Evolutionary conservation across 2,113 vertebrate species (phyloP).

Genomic region (Dinomys branickii): DNA sequence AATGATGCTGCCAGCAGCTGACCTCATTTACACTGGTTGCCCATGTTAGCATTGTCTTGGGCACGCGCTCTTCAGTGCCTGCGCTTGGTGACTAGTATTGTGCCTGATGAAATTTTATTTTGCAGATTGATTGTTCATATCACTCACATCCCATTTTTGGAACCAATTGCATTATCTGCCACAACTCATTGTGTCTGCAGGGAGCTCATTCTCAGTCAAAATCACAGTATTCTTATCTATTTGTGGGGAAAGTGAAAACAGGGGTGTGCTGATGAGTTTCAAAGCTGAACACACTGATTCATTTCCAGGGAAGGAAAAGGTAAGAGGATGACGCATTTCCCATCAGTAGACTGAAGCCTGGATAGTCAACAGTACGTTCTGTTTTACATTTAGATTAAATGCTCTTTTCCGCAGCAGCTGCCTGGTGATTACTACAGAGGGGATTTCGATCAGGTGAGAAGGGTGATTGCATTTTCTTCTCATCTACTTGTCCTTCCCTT

Average conservation of each 20-base stretch:
- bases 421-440: slow-evolving; percentile 53
- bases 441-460: slow-evolving; percentile 46
- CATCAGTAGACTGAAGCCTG: slow-evolving; percentile 19
- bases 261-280: slow-evolving; percentile 64
- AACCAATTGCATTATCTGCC: slow-evolving; percentile 61
- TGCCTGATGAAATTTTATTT: slow-evolving; percentile 42
- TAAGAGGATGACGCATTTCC: slow-evolving; percentile 61
- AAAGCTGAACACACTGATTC: slow-evolving; percentile 51
- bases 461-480: slow-evolving; percentile 57
- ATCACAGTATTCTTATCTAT: slow-evolving; percentile 64
- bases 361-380: background rate
- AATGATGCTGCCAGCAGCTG: background rate
- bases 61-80: background rate
- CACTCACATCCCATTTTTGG: background rate
- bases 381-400: slow-evolving; percentile 77
- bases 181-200: slow-evolving; percentile 64
- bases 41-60: background rate
- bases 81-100: background rate
- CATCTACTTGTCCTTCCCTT: background rate
- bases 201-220: slow-evolving; percentile 61
- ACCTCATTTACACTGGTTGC: background rate
- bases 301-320: slow-evolving; percentile 57
- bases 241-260: slow-evolving; percentile 61
- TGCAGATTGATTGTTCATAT: slow-evolving; percentile 40
- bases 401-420: slow-evolving; percentile 42